phyloP scores from a whole-genome alignment of 2,113 vertebrate genomes.

The Daphoenositta chrysoptera region DNA sequence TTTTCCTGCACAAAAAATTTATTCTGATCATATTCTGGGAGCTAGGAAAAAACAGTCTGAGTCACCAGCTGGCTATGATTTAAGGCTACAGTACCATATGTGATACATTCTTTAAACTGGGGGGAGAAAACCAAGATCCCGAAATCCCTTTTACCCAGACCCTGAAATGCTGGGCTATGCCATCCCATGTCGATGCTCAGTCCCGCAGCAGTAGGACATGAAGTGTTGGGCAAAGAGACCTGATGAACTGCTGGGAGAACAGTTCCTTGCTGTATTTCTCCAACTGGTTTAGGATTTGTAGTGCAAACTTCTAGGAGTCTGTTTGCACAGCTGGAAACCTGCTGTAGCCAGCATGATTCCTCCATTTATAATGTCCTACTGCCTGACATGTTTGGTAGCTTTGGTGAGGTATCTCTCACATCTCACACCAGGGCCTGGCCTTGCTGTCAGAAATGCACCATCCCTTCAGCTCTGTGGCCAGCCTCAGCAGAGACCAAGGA shows the following conservation, averaged over 20 bases:
- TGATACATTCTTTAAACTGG: not conserved
- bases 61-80: not conserved
- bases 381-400: not conserved
- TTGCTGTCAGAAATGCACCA: not conserved
- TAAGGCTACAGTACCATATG: not conserved
- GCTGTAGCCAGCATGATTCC: not conserved
- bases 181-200: accelerated
- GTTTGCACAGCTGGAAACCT: slow-evolving; percentile 53
- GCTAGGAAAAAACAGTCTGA: not conserved
- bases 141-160: not conserved
- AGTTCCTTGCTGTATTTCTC: not conserved
- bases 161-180: not conserved
- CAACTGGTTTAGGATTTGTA: not conserved
- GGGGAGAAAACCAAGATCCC: not conserved
- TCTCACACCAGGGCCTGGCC: not conserved
- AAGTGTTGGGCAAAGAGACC: not conserved
- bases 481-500: not conserved
- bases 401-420: not conserved
- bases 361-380: not conserved
- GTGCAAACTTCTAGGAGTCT: not conserved
- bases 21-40: not conserved
- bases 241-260: not conserved
- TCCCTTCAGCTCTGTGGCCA: not conserved
- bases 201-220: accelerated
- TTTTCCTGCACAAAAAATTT: not conserved